A percentile compares a stretch with the other conserved stretches of the same genome.
Conservation (phyloP, 2,113 vertebrate species). For the Motacilla tschutschensis region DNA sequence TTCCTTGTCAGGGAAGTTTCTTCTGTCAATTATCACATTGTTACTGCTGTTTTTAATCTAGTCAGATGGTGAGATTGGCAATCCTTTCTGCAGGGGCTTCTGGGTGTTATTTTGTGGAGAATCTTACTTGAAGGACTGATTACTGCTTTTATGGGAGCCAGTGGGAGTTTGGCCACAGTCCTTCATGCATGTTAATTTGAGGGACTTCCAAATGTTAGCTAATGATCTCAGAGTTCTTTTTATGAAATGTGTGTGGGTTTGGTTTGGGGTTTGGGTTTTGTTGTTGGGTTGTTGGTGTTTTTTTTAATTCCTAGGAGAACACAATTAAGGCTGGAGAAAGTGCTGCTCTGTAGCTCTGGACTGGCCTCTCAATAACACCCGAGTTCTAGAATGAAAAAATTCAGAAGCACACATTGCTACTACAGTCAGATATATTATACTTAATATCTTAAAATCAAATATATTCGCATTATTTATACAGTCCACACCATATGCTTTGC, state of each 20-base stretch:
- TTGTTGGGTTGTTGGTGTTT: background rate
- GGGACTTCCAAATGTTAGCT: constrained; percentile 66
- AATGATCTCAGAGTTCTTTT: constrained; percentile 64
- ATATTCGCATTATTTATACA: background rate
- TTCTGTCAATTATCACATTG: constrained; percentile 68
- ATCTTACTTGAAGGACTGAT: constrained; percentile 62
- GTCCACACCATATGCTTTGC: background rate
- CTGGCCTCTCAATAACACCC: background rate
- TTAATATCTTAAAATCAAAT: background rate
- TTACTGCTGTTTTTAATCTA: constrained; percentile 69
- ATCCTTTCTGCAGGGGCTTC: constrained; percentile 64
- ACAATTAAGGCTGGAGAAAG: constrained; percentile 10
- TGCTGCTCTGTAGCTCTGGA: background rate
- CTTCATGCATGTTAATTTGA: constrained; percentile 62
- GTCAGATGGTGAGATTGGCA: constrained; percentile 67
- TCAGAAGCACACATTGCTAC: background rate
- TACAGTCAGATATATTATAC: fast-evolving
- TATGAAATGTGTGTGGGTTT: constrained; percentile 59
- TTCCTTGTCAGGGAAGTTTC: constrained; percentile 64
- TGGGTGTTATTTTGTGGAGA: constrained; percentile 64
- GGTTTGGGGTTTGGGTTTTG: constrained; percentile 41
- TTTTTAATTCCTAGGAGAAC: constrained; percentile 12
- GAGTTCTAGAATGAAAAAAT: background rate
- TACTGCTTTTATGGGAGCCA: constrained; percentile 64
- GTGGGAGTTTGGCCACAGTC: constrained; percentile 62